Conservation (phyloP, 1,140 invertebrate genomes). For the Dreissena rostriformis region DNA sequence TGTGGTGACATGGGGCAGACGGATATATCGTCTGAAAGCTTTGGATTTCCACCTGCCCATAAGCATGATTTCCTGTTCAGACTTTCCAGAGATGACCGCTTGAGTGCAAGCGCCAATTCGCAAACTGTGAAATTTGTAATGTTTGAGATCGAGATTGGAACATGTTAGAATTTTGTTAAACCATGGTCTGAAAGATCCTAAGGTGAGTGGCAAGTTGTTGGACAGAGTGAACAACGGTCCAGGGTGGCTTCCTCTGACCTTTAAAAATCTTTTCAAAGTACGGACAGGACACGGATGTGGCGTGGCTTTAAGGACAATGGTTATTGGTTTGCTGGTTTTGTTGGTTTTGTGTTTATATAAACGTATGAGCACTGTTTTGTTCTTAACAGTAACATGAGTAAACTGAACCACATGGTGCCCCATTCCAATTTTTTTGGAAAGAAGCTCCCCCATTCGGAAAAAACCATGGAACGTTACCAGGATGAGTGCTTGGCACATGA, state of each 20-base stretch:
- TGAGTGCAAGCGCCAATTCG: constrained; percentile 26
- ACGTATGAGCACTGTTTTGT: not conserved
- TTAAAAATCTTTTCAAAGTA: not conserved
- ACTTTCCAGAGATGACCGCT: not conserved
- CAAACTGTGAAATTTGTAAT: constrained; percentile 22
- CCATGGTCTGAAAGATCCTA: not conserved
- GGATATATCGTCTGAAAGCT: constrained; percentile 22
- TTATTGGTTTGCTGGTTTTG: constrained; percentile 19
- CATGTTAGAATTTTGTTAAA: constrained; percentile 6
- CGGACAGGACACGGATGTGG: not conserved
- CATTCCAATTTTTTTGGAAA: not conserved
- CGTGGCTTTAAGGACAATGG: constrained; percentile 3
- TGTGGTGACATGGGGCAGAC: not conserved
- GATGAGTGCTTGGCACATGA: not conserved
- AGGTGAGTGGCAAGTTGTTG: not conserved
- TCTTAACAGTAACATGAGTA: not conserved
- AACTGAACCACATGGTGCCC: not conserved
- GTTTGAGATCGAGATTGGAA: not conserved
- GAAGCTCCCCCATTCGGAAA: constrained; percentile 13
- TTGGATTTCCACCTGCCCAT: constrained; percentile 12
- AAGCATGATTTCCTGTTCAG: constrained; percentile 4
- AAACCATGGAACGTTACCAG: constrained; percentile 8
- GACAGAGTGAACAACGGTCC: constrained; percentile 17
- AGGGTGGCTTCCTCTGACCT: not conserved
- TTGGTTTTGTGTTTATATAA: constrained; percentile 9